Percentiles rank a stretch among this genome's conserved stretches.
Conservation (phyloP, 2,888 invertebrate genomes). For the Stenchaetothrips biformis region DNA sequence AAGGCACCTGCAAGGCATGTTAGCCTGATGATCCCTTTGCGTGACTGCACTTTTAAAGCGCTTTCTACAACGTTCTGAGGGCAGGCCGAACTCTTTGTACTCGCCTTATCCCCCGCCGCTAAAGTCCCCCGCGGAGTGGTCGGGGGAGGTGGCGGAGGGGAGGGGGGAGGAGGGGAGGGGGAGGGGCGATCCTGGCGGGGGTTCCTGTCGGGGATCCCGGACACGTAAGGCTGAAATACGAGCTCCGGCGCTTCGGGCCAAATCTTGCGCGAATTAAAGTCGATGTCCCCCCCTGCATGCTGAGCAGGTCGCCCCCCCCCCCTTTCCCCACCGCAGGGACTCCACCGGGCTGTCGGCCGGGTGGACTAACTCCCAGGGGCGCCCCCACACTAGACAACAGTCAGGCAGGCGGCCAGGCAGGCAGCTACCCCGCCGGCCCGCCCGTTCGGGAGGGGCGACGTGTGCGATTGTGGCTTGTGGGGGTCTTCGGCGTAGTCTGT, state of each 20-base stretch:
- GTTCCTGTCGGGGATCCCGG: not conserved
- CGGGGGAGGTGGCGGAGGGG: not conserved
- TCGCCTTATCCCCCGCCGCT: no score
- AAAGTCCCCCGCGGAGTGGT: not conserved
- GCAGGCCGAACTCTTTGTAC: not conserved
- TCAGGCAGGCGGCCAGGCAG: not conserved
- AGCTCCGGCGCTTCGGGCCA: constrained; percentile 8
- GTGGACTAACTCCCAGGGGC: constrained; percentile 1
- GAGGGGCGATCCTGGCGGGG: not conserved
- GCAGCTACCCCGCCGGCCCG: no score
- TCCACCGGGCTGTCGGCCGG: not conserved
- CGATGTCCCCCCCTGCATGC: constrained; percentile 17
- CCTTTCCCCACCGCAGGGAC: not conserved
- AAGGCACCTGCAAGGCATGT: no score
- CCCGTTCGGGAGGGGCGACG: not conserved
- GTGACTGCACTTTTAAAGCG: no score
- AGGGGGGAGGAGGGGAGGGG: not conserved
- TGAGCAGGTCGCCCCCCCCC: not conserved
- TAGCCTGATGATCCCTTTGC: no score
- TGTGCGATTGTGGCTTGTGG: not conserved
- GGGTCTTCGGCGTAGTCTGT: no score
- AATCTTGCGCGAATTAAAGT: constrained; percentile 18
- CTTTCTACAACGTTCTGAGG: no score
- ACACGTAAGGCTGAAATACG: constrained; percentile 22
- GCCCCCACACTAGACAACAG: not conserved